Percentiles rank a stretch among this genome's conserved stretches.
Conservation (phyloP, 2,797 vertebrate genomes). For the Myoxocephalus aenaeus region DNA sequence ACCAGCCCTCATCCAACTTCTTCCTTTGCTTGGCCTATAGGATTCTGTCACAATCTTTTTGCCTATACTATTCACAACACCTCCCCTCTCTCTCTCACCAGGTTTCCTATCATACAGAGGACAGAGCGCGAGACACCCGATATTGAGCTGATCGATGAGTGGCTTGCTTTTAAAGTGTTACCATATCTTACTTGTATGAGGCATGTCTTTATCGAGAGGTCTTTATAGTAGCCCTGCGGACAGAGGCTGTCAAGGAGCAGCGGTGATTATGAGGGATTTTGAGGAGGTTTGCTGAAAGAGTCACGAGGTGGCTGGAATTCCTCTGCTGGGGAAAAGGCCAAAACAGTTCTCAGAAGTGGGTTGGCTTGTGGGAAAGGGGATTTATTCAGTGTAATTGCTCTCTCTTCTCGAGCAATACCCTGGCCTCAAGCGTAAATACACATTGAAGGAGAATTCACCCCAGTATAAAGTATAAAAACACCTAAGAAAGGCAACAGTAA, state of each 20-base stretch:
- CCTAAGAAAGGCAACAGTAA: conserved; percentile 9
- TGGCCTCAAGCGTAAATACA: conserved; percentile 39
- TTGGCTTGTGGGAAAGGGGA: conserved; percentile 63
- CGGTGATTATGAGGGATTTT: conserved; percentile 71
- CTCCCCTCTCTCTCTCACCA: conserved; percentile 16
- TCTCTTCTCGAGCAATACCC: conserved; percentile 32
- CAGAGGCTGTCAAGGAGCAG: conserved; percentile 49
- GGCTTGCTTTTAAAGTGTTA: conserved; percentile 65
- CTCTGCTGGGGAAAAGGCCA: conserved; percentile 54
- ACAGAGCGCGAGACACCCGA: conserved; percentile 22
- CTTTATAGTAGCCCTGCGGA: conserved; percentile 35
- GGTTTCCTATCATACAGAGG: conserved; percentile 46
- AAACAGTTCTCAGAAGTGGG: conserved; percentile 55
- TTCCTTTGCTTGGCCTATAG: conserved; percentile 23
- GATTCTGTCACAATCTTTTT: conserved; percentile 53
- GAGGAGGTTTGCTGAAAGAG: conserved; percentile 58
- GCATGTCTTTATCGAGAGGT: conserved; percentile 50
- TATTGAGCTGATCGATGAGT: conserved; percentile 67
- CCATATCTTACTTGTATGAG: conserved; percentile 53
- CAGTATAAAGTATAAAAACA: conserved; percentile 10
- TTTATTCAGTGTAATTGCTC: conserved; percentile 62
- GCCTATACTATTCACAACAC: conserved; percentile 2
- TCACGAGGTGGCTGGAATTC: conserved; percentile 66
- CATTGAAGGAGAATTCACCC: conserved; percentile 25
- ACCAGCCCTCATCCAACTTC: conserved; percentile 19